These are phyloP conservation scores for Cyprinus carpio DNA, from an alignment of 2,113 vertebrate genomes.

Conservation along the genomic window DNA sequence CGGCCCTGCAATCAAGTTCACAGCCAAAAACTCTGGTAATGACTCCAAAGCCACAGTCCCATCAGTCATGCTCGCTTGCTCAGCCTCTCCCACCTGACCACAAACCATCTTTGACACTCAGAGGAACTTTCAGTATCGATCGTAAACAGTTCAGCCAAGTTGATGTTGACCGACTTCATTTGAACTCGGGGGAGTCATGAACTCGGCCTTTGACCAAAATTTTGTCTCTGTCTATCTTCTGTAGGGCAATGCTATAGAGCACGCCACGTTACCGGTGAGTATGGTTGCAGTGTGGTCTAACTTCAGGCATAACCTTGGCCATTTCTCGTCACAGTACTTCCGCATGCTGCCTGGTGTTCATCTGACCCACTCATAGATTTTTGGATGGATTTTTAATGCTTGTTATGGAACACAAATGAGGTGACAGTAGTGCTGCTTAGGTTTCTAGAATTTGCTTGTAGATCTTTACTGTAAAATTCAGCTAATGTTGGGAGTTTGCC, in stretches of 20 bases:
- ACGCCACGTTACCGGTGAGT: slow-evolving; percentile 71
- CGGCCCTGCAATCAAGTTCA: background rate
- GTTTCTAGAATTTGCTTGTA: background rate
- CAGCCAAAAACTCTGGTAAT: slow-evolving; percentile 17
- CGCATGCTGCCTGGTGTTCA: slow-evolving; percentile 52
- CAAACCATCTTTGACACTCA: slow-evolving; percentile 37
- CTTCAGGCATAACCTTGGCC: slow-evolving; percentile 40
- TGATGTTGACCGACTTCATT: slow-evolving; percentile 31
- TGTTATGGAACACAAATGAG: slow-evolving; percentile 28
- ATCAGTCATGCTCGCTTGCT: slow-evolving; percentile 30
- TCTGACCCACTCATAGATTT: slow-evolving; percentile 45
- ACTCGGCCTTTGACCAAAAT: slow-evolving; percentile 43
- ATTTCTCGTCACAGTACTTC: slow-evolving; percentile 44
- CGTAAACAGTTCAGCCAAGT: slow-evolving; percentile 16
- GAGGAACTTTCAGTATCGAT: slow-evolving; percentile 17
- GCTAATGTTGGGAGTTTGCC: background rate
- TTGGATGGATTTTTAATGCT: slow-evolving; percentile 22
- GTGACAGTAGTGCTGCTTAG: background rate
- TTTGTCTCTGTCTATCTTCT: slow-evolving; percentile 53
- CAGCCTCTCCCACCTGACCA: slow-evolving; percentile 44
- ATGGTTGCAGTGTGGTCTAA: slow-evolving; percentile 54
- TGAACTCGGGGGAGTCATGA: slow-evolving; percentile 32
- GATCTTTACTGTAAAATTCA: background rate
- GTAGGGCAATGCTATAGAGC: slow-evolving; percentile 61
- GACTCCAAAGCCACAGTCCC: slow-evolving; percentile 39